These are phyloP conservation scores for Sinocyclocheilus anophthalmus DNA, from an alignment of 2,113 vertebrate genomes.

Conservation along the genomic window DNA sequence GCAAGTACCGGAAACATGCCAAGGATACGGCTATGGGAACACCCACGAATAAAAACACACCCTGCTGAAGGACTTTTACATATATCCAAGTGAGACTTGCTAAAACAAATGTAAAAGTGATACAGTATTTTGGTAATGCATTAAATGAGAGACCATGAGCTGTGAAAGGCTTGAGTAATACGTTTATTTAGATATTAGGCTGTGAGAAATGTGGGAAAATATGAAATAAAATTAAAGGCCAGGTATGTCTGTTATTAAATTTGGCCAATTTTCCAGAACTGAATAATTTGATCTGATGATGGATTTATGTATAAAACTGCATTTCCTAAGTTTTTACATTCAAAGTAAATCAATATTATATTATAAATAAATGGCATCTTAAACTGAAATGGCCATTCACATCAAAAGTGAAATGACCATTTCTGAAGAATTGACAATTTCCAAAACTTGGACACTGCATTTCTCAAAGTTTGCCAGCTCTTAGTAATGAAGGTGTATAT, in stretches of 20 bases:
- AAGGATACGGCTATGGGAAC: slow-evolving; percentile 42
- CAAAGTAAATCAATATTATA: background rate
- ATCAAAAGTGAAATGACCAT: no score
- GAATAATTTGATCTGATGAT: background rate
- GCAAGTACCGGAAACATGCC: slow-evolving; percentile 61
- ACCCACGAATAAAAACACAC: slow-evolving; percentile 52
- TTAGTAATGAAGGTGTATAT: no score
- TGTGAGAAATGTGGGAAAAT: background rate
- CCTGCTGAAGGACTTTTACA: slow-evolving; percentile 16
- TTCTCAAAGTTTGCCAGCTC: no score
- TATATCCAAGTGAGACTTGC: background rate
- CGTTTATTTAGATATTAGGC: background rate
- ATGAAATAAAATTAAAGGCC: background rate
- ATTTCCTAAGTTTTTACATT: background rate
- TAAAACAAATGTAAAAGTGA: background rate
- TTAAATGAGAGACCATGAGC: background rate
- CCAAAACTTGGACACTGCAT: no score
- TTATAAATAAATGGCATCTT: background rate
- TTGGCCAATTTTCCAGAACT: background rate
- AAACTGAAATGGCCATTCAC: background rate
- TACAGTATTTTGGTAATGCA: background rate
- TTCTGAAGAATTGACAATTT: no score
- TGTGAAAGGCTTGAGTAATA: background rate
- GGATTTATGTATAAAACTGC: background rate
- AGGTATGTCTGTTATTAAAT: background rate